These are phyloP conservation scores for Lepidochitona cinerea DNA, from an alignment of 2,888 invertebrate genomes.

Conservation along the genomic window DNA sequence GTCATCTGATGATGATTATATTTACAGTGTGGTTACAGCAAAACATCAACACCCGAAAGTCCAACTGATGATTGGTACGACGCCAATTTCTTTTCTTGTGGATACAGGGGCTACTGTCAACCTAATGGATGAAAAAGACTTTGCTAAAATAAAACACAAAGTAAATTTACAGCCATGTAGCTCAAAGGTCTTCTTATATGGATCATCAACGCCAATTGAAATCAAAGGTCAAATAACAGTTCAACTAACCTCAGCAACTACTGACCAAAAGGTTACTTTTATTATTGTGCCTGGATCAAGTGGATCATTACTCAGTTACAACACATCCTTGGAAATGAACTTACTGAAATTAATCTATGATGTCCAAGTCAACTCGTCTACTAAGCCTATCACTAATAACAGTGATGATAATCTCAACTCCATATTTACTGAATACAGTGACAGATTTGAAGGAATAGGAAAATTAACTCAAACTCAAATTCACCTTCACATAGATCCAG, in stretches of 20 bases:
- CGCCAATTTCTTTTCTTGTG: not conserved
- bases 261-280: not conserved
- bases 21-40: not conserved
- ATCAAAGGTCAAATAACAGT: not conserved
- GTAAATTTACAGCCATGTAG: not conserved
- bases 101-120: conserved; percentile 5
- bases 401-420: not conserved
- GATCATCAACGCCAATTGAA: not conserved
- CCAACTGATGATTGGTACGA: not conserved
- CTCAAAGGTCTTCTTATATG: not conserved
- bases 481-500: conserved; percentile 20
- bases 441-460: conserved; percentile 4
- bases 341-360: not conserved
- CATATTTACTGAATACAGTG: conserved; percentile 5
- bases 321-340: conserved; percentile 2
- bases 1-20: not conserved
- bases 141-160: not conserved
- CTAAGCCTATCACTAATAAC: not conserved
- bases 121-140: conserved; percentile 2
- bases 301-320: conserved; percentile 3
- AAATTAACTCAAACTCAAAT: conserved; percentile 12
- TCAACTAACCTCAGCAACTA: not conserved
- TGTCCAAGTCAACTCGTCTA: not conserved
- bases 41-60: not conserved
- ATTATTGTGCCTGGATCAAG: not conserved